Evolutionary conservation across 2,888 invertebrate genomes (phyloP), one percentile per base, ranked within the genome.

Genomic region (Lithophane leautieri): DNA sequence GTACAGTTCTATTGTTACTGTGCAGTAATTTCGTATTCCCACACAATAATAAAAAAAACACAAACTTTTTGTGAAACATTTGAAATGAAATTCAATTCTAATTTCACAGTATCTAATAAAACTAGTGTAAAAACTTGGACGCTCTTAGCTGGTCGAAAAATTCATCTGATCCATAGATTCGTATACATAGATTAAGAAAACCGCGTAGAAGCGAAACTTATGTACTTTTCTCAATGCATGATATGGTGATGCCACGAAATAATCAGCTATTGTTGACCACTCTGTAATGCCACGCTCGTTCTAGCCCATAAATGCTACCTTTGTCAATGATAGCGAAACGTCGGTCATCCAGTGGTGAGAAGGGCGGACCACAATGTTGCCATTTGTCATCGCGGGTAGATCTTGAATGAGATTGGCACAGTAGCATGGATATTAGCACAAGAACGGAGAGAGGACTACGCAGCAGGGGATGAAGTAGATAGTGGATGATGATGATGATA

Each of bases 61-160:
- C 44, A 4, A 25, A 14, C 25, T 28, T 70, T 52, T 50, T 85
- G 9, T 70, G 19, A 34, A 75, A 47, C 12, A 56, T 82, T 77
- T 77, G 62, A 76, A 88, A 79, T 65, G 58, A 84, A 77, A 78
- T 83, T 86, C 76, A 78, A 79, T 86, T 88, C 78, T 81, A 76
- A 86, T 88, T 86, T 86, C 84, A 86, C 86, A 82, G 79, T 78
- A 56, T 70, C 52, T 65, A 44, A 72, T 67, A 56, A 73, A 80
- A 80, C 67, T 69, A 77, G 70, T 80, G 65, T 73, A 82, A 78
- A 82, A 86, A 84, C 62, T 65, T 16, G 50, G 69, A 16, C n/a
- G 76, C 40, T 82, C 52, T 76, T 58, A 60, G 73, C 19, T 34
- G 74, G 14, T 70, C 76, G 77, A 87, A 80, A 88, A 83, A 82